Evolutionary conservation across 2,888 invertebrate genomes (phyloP), one percentile per base, ranked within the genome.

Genomic region (Rhogogaster chlorosoma): DNA sequence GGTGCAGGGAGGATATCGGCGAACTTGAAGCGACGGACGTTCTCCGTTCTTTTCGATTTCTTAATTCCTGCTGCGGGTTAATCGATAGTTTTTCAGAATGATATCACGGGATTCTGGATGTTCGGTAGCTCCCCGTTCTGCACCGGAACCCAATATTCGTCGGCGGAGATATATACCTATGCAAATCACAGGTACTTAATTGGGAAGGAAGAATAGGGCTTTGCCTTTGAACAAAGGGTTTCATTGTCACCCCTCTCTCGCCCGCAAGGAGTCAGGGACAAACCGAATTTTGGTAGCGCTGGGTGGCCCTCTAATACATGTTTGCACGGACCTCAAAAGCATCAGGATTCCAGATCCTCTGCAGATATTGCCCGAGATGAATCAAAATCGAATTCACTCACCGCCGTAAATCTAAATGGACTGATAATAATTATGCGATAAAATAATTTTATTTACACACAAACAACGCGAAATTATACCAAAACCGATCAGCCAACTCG

Each of bases 151-250:
- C 80, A 80, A 80, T 80, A 61, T 80, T 38, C 80, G n/a, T 73
- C 61, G 80, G 57, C 36, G n/a, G 36, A 38, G 9, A 57, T 80
- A 80, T 80, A 80, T 80, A 38, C 61, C 80, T 57, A 80, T 80
- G 80, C 80, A 80, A 80, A 80, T 80, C 80, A 80, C 80, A 80
- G 80, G 80, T 80, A 80, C 80, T 80, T 80, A 80, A 80, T 80
- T 80, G 80, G 38, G 36, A 80, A 61, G 80, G 80, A 80, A 80
- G 80, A 80, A 80, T 80, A 61, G 80, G 61, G 80, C 80, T 61
- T 61, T 61, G 80, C 80, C 61, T 80, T 61, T 57, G 80, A 80
- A 80, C 80, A 80, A 80, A 61, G 80, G 80, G 80, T 80, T 80
- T 80, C 80, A 57, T 61, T 80, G 80, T 61, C 38, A 26, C 80